Conservation (phyloP, 2,797 vertebrate species). For the Philypnodon macrostomus region DNA sequence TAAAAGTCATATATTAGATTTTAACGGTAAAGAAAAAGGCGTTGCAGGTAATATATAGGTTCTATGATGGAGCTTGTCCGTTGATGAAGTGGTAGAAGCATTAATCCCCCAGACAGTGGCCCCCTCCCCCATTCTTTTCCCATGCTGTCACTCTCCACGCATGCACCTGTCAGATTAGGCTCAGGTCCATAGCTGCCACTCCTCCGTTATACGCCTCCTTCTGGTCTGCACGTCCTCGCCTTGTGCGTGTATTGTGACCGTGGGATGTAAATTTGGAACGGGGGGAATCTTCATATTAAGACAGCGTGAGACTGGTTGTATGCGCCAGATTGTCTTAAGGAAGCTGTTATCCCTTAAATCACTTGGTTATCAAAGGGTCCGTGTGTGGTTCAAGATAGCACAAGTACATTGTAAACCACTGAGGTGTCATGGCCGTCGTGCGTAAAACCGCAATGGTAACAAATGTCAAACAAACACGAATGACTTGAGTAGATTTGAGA, state of each 20-base stretch:
- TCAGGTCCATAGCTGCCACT: constrained; percentile 64
- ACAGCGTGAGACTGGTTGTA: too few relatives aligned
- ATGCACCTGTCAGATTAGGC: constrained; percentile 75
- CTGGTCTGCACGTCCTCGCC: constrained; percentile 37
- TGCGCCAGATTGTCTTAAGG: too few relatives aligned
- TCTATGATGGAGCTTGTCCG: constrained; percentile 15
- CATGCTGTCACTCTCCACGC: constrained; percentile 64
- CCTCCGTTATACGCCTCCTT: constrained; percentile 61
- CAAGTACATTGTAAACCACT: constrained; percentile 5
- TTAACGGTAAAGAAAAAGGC: constrained; percentile 9
- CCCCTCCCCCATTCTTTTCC: constrained; percentile 42
- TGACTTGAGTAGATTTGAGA: constrained; percentile 12
- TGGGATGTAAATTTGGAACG: not conserved
- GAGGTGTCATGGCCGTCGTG: constrained; percentile 34
- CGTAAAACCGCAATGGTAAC: not conserved
- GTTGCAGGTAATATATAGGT: constrained; percentile 29
- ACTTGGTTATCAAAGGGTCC: constrained; percentile 9
- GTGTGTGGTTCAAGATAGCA: not conserved
- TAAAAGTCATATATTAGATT: not conserved
- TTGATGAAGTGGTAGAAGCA: constrained; percentile 25
- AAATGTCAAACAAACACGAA: constrained; percentile 11
- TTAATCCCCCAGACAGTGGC: constrained; percentile 56
- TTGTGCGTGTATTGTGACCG: constrained; percentile 47
- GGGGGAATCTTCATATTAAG: constrained; percentile 10
- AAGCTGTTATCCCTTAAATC: constrained; percentile 9